Percentiles rank a stretch among this genome's conserved stretches.
phyloP scores from a whole-genome alignment of 2,797 vertebrate species.

The Characodon lateralis region DNA sequence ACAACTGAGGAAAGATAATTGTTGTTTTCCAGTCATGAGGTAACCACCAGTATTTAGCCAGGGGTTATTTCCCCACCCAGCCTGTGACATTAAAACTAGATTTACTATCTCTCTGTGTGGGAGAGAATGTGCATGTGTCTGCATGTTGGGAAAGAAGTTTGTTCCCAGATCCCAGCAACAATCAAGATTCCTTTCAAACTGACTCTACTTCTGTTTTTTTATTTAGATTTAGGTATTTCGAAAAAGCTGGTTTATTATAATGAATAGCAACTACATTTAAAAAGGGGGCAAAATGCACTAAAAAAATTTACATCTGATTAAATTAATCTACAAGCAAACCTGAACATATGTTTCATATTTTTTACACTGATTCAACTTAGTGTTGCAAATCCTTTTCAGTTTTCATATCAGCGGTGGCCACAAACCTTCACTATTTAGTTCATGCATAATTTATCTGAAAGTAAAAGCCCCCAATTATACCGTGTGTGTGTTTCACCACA shows the following conservation, averaged over 20 bases:
- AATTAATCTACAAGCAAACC: constrained; percentile 21
- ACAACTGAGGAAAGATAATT: constrained; percentile 16
- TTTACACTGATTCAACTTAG: constrained; percentile 37
- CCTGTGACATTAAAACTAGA: constrained; percentile 11
- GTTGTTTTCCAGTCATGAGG: constrained; percentile 26
- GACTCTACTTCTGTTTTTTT: constrained; percentile 4
- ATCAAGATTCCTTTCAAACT: constrained; percentile 9
- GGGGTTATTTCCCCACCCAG: constrained; percentile 43
- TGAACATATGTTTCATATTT: constrained; percentile 1
- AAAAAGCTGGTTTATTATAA: constrained; percentile 6
- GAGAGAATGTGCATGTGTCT: constrained; percentile 23
- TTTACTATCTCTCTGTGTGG: constrained; percentile 25
- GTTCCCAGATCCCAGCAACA: constrained; percentile 10
- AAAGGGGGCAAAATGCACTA: constrained; percentile 1
- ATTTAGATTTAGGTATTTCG: background rate
- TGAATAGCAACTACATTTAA: background rate
- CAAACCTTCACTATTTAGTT: constrained; percentile 58
- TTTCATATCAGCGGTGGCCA: constrained; percentile 65
- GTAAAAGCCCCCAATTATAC: constrained; percentile 72
- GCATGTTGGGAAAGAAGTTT: constrained; percentile 23
- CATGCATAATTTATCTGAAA: constrained; percentile 71
- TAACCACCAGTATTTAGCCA: constrained; percentile 25
- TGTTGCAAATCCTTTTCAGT: constrained; percentile 41
- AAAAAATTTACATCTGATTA: constrained; percentile 25
- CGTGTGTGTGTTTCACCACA: constrained; percentile 50